phyloP scores from a whole-genome alignment of 2,888 invertebrate species.

The Papilio gigon region DNA sequence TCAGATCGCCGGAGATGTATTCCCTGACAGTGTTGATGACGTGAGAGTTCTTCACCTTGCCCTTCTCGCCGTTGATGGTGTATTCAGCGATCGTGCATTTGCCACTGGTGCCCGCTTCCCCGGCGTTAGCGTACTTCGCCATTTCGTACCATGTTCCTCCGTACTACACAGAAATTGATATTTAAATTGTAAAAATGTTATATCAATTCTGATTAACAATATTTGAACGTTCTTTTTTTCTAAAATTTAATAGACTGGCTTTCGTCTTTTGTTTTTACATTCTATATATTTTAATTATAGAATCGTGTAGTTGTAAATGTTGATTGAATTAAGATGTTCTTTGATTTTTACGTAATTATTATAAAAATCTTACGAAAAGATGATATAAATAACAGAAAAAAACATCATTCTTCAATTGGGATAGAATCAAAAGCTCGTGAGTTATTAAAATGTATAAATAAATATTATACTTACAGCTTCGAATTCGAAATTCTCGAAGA shows the following conservation, averaged over 20 bases:
- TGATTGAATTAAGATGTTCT: neutral
- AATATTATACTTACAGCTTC: conserved; percentile 29
- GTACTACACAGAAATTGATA: conserved; percentile 15
- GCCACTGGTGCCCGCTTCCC: conserved; percentile 41
- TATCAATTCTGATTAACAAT: no score
- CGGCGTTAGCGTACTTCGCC: conserved; percentile 44
- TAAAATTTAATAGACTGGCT: neutral
- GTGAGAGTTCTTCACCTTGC: conserved; percentile 68
- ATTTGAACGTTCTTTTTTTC: neutral
- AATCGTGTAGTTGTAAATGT: neutral
- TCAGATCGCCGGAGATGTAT: conserved; percentile 67
- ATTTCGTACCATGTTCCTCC: conserved; percentile 50
- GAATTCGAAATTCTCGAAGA: conserved; percentile 65
- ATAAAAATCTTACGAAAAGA: no score
- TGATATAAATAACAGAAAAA: neutral
- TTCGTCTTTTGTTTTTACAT: neutral
- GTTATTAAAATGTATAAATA: neutral
- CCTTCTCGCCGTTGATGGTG: conserved; percentile 66
- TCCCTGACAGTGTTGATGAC: conserved; percentile 62
- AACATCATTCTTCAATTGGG: neutral
- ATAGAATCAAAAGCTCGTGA: neutral
- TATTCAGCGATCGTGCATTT: conserved; percentile 78
- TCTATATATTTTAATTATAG: neutral
- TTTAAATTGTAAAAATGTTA: no score
- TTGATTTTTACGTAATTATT: neutral